Base-by-base conservation (phyloP, 2,113 vertebrate species). In the Clupea harengus region DNA sequence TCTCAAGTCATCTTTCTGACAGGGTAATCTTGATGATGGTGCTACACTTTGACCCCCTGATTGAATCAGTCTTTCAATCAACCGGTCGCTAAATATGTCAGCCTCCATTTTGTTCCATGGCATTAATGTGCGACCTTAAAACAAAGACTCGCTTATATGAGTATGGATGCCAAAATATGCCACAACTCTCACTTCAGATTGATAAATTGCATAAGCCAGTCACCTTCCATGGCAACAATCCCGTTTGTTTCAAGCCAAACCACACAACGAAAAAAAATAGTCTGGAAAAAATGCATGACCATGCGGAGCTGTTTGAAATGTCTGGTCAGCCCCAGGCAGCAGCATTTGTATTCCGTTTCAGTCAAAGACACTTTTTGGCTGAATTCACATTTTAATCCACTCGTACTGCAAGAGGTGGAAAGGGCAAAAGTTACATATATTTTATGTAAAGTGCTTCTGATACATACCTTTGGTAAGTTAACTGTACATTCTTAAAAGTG, bases 271-370 rank as follows among this genome's bases (percentile, higher is more conserved):
- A 84, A 87, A 89, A 85, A 86, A 83, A 47, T 44, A 49, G 83
- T 80, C 49, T 81, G 85, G 81, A 88, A 90, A 90, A 88, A 87
- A 89, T 87, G 88, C 89, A 87, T 88, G 86, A 90, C 86, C 83
- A 88, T 45, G 88, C 86, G 85, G 45, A 81, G 86, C 81, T 85
- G 64, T 85, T 89, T 89, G 83, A 88, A 85, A 90, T 89, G 89
- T 87, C 89, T 82, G 88, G 88, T 89, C 85, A 89, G 85, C 82
- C 78, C 88, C 83, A 88, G 83, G 64, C 86, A 86, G 88, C 72
- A 89, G 85, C 72, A 86, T 88, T 88, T 86, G 85, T 83, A 88
- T 89, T 86, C 85, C 85, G 83, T 90, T 89, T 88, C 85, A 89
- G 72, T 81, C 39, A 64, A 88, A 82, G 85, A 54, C 57, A 78